Evolutionary conservation across 2,888 invertebrate genomes (phyloP).

Genomic region (Ochropleura leucogaster): DNA sequence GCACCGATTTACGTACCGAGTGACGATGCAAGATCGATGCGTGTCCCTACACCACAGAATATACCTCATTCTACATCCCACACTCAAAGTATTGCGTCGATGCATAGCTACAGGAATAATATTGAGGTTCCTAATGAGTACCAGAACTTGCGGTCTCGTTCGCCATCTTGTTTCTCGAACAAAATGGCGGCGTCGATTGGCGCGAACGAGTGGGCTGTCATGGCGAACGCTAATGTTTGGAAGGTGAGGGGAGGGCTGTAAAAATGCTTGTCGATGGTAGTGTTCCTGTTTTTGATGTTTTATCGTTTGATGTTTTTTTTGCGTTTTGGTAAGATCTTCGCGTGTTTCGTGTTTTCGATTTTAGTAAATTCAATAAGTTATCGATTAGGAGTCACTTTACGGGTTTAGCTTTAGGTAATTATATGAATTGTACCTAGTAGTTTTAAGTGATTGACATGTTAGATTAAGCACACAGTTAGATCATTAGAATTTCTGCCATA

Average conservation of each 20-base stretch:
- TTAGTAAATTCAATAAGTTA: not conserved
- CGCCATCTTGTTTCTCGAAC: slow-evolving; percentile 90
- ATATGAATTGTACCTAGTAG: too few relatives aligned
- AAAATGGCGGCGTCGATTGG: slow-evolving; percentile 89
- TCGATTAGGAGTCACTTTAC: too few relatives aligned
- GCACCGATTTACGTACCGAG: slow-evolving; percentile 88
- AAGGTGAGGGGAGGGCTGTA: slow-evolving; percentile 90
- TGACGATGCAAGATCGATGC: slow-evolving; percentile 82
- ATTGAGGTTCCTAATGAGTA: slow-evolving; percentile 88
- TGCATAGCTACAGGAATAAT: slow-evolving; percentile 89
- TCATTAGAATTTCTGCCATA: not conserved
- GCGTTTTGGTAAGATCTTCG: slow-evolving; percentile 85
- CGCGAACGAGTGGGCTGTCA: slow-evolving; percentile 88
- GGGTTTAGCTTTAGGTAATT: too few relatives aligned
- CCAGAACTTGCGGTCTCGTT: slow-evolving; percentile 88
- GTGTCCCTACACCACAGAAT: slow-evolving; percentile 84
- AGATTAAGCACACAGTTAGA: too few relatives aligned
- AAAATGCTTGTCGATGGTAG: slow-evolving; percentile 77
- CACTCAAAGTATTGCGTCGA: slow-evolving; percentile 89
- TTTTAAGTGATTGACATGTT: too few relatives aligned
- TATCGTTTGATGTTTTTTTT: slow-evolving; percentile 47
- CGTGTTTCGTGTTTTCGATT: slow-evolving; percentile 15
- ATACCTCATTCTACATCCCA: slow-evolving; percentile 88
- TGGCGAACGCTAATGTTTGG: slow-evolving; percentile 87
- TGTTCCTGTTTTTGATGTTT: slow-evolving; percentile 73